Base-by-base conservation (phyloP, 2,113 vertebrate genomes). In the Hepsetus odoe region DNA sequence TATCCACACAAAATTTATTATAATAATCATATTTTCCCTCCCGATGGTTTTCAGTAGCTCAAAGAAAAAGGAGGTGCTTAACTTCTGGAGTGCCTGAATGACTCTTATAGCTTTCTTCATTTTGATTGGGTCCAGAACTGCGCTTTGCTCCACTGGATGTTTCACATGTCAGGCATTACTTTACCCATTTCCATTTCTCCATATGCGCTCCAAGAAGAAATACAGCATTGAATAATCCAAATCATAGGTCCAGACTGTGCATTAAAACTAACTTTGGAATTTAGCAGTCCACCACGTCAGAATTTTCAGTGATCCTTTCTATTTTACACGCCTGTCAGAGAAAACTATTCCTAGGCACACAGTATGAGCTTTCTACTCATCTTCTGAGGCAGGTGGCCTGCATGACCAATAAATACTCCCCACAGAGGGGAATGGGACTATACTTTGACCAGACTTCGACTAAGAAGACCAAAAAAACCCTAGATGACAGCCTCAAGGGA, bases 301-400 rank as follows among this genome's bases (percentile, higher is more conserved):
- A 55, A 55, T 55, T 55, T 55, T 55, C n/a, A 56, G 51, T 55
- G 55, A 72, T 0, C 12, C 33, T 72, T 40, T 56, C 70, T 51
- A 72, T 22, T 53, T 55, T 56, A 72, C 70, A 72, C 70, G 32
- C 18, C 32, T 28, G 33, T 38, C 55, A 51, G 7, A 22, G 70
- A 72, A 72, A 72, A 72, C 70, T 56, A 55, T 8, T 55, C 51
- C 51, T 22, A 24, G 51, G 51, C 51, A n/a, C 24, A 55, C 51
- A 55, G 51, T 55, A 55, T 20, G n/a, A 55, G 51, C 51, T 55
- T 55, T 55, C 51, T 55, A 22, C 51, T 55, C n/a, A 55, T 55
- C 51, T 59, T 59, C 2, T 30, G 30, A 59, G 56, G 28, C 56
- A 30, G 26, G 24, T n/a, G n/a, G n/a, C n/a, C n/a, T n/a, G n/a